phyloP scores from a whole-genome alignment of 92 coral and sea anemone species.

The Nematostella vectensis region DNA sequence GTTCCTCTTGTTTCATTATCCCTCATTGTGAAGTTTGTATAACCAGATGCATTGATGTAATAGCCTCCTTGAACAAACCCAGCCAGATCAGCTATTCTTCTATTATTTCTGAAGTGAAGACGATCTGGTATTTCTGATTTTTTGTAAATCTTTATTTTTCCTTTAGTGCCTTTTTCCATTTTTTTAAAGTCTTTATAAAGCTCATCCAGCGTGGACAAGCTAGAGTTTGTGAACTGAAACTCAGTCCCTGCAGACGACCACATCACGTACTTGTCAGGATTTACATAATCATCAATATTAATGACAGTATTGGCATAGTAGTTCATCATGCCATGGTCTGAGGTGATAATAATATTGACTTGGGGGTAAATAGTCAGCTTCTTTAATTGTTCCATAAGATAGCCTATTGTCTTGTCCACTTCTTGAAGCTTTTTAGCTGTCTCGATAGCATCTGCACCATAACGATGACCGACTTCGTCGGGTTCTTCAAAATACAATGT shows the following conservation, averaged over 20 bases:
- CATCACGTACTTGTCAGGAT: constrained; percentile 21
- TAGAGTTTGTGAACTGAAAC: constrained; percentile 14
- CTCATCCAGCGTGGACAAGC: constrained; percentile 28
- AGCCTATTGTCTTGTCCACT: constrained; percentile 28
- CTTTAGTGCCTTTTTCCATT: constrained; percentile 8
- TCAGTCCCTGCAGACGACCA: constrained; percentile 21
- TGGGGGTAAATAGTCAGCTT: constrained; percentile 17
- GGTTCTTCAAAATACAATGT: constrained; percentile 55
- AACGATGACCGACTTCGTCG: constrained; percentile 54
- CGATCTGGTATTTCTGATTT: constrained; percentile 51
- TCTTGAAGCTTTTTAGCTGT: constrained; percentile 29
- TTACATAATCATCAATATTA: constrained; percentile 41
- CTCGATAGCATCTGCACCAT: constrained; percentile 44
- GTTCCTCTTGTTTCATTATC: constrained; percentile 22
- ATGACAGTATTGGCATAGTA: constrained; percentile 33
- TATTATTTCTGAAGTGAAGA: constrained; percentile 36
- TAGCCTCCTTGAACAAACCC: constrained; percentile 37
- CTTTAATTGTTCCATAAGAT: constrained; percentile 31
- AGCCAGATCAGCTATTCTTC: constrained; percentile 44
- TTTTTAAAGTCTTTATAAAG: constrained; percentile 32
- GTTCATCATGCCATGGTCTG: constrained; percentile 75
- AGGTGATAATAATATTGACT: constrained; percentile 60
- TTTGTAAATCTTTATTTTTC: constrained; percentile 27
- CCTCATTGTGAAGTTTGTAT: neutral
- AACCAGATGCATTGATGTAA: constrained; percentile 14